Evolutionary conservation across 2,113 vertebrate species (phyloP).

Genomic region (Cyanoderma ruficeps): DNA sequence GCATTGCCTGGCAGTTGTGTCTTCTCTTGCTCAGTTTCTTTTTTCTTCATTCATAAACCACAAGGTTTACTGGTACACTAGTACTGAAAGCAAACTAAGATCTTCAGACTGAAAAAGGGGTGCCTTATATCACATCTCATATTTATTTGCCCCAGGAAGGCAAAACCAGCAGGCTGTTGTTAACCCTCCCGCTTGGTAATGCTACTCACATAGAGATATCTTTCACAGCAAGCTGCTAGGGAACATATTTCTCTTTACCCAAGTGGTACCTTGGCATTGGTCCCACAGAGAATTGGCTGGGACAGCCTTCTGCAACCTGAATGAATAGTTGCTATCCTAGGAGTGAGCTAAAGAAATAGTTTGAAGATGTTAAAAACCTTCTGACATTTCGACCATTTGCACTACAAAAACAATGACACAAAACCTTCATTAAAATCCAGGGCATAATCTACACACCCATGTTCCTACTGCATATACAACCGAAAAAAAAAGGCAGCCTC

Average conservation of each 20-base stretch:
- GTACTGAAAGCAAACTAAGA: background rate
- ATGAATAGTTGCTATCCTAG: background rate
- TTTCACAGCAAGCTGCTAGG: background rate
- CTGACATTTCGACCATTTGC: background rate
- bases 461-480: background rate
- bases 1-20: background rate
- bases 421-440: background rate
- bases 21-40: background rate
- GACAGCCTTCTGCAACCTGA: background rate
- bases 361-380: background rate
- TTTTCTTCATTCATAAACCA: background rate
- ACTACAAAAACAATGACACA: background rate
- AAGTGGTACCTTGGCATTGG: background rate
- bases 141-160: background rate
- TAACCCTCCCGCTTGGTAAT: background rate
- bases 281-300: background rate
- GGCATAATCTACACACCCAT: background rate
- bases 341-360: background rate
- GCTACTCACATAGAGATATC: background rate
- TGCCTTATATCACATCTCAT: background rate
- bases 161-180: background rate
- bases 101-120: background rate
- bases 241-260: background rate
- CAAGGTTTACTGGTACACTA: background rate
- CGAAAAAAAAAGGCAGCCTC: background rate